Evolutionary conservation across 1,140 invertebrate species (phyloP).

Genomic region (Megalonaias nervosa): DNA sequence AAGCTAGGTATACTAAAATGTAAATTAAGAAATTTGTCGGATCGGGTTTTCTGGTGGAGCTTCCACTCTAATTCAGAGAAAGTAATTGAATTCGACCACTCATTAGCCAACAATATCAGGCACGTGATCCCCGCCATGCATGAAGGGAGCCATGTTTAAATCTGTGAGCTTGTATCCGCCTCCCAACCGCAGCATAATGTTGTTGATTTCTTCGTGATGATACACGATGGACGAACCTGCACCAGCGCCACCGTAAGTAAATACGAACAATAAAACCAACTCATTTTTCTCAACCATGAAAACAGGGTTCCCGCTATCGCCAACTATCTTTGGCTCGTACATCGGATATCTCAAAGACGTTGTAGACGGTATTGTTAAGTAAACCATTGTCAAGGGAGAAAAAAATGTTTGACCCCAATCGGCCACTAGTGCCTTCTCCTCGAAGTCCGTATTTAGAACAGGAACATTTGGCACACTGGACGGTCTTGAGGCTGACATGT

Average conservation of each 20-base stretch:
- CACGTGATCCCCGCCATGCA: too few relatives aligned
- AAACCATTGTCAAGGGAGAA: slow-evolving; percentile 18
- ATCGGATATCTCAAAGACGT: slow-evolving; percentile 33
- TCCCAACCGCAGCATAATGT: slow-evolving; percentile 40
- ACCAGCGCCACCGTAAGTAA: slow-evolving; percentile 52
- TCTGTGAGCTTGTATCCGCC: slow-evolving; percentile 47
- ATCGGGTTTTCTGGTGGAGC: too few relatives aligned
- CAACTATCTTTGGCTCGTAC: slow-evolving; percentile 52
- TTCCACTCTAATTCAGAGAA: too few relatives aligned
- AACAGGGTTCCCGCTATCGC: slow-evolving; percentile 56
- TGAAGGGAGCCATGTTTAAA: slow-evolving; percentile 31
- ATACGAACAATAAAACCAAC: slow-evolving; percentile 52
- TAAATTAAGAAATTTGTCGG: too few relatives aligned
- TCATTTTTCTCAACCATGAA: slow-evolving; percentile 52
- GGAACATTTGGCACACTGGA: slow-evolving; percentile 23
- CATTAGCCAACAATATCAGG: too few relatives aligned
- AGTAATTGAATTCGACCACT: too few relatives aligned
- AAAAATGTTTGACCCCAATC: slow-evolving; percentile 29
- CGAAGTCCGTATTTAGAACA: slow-evolving; percentile 50
- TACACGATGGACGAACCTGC: slow-evolving; percentile 49
- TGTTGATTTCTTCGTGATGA: slow-evolving; percentile 49
- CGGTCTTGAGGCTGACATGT: slow-evolving; percentile 30
- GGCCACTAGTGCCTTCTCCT: slow-evolving; percentile 56
- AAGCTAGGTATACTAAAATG: too few relatives aligned
- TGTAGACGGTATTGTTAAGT: slow-evolving; percentile 20